Conservation (phyloP, 2,888 invertebrate species). For the Latheticus oryzae region DNA sequence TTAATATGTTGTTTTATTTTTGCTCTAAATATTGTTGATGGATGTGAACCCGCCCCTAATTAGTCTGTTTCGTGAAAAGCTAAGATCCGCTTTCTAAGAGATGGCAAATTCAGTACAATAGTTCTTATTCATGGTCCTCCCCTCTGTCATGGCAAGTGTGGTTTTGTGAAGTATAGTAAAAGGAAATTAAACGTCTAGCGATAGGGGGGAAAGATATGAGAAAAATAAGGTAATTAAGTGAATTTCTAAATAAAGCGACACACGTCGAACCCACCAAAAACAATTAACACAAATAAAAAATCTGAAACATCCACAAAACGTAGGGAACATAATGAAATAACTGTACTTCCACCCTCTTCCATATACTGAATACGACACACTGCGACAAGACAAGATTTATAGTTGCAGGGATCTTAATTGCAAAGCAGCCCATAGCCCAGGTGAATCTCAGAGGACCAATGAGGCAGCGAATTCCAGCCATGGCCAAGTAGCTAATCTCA, state of each 20-base stretch:
- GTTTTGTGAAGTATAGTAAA: conserved; percentile 28
- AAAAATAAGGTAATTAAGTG: conserved; percentile 38
- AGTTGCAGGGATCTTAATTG: conserved; percentile 46
- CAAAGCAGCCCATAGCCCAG: conserved; percentile 38
- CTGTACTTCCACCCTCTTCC: conserved; percentile 6
- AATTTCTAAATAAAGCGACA: conserved; percentile 30
- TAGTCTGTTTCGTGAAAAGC: no score
- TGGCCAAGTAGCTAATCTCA: conserved; percentile 47
- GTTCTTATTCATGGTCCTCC: no score
- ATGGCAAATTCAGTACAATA: no score
- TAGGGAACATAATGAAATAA: conserved; percentile 4
- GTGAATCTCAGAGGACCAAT: conserved; percentile 49
- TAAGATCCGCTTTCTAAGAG: no score
- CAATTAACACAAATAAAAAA: conserved; percentile 19
- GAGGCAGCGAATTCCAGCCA: conserved; percentile 43
- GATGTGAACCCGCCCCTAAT: no score
- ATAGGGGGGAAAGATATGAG: conserved; percentile 19
- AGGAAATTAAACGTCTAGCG: conserved; percentile 35
- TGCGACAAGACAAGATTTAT: conserved; percentile 42
- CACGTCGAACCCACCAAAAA: conserved; percentile 26
- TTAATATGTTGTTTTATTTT: no score
- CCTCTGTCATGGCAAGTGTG: conserved; percentile 11
- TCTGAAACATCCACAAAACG: conserved; percentile 6
- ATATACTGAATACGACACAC: conserved; percentile 13
- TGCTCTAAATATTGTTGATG: no score